Base-by-base conservation (phyloP, 2,888 invertebrate species). In the Epirrita christyi region DNA sequence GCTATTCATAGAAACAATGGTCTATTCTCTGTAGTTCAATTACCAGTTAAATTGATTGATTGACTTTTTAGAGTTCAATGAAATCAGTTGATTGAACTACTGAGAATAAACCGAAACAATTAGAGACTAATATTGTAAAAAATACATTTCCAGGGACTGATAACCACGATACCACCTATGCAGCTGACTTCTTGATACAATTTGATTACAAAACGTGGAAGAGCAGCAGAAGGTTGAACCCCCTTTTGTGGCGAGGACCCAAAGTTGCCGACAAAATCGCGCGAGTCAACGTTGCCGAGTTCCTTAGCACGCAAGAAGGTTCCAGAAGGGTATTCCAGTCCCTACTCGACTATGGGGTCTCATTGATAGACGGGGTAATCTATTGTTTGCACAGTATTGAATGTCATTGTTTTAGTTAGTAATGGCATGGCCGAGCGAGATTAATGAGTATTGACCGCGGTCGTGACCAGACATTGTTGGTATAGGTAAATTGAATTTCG, bases 301-400 rank as follows among this genome's bases (percentile, higher is more conserved):
- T 94, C 73, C 76, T 94, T 8, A 79, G 81, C 15, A 81, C 90
- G 51, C 82, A 82, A 28, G 78, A 83, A 6, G 90, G 89, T 6
- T 82, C 92, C 0, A 85, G 75, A 57, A 72, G 70, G 36, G 86
- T 94, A 37, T 88, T 95, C 27, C 80, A 88, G 61, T 93, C 93
- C 11, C 78, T 93, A 4, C 77, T 93, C 11, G 88, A 90, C 64
- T 92, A 88, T 67, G 93, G 93, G n/a, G 83, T 94, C 52, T 93
- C 92, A 6, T 71, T 90, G 7, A 82, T 62, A n/a, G 78, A 80
- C 58, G 88, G 84, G 70, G 88, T 66, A 66, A 65, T 61, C 49
- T 61, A 59, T 61, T 61, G 58, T 62, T 53, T 59, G 53, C 34
- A 55, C 57, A 61, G 59, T 59, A 47, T 57, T 53, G 8, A 49